Conservation (phyloP, 1,140 invertebrate species). For the Wasmannia auropunctata region DNA sequence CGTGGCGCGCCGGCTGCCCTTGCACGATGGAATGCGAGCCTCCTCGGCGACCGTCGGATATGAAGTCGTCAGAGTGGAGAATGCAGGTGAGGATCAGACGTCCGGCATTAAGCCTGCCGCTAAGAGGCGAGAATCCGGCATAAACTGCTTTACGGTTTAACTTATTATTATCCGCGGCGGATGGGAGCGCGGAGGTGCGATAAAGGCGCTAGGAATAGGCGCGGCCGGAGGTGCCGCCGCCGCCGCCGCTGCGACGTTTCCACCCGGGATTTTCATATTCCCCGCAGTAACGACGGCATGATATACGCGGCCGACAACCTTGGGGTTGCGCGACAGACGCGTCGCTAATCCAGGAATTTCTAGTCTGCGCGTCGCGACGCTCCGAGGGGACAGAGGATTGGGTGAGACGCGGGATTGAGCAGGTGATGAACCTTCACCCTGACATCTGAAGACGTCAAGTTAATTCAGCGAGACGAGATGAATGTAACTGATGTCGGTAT, state of each 20-base stretch:
- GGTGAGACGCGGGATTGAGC: slow-evolving; percentile 18
- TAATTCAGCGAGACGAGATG: not conserved
- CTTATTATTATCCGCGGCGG: slow-evolving; percentile 45
- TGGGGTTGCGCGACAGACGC: slow-evolving; percentile 39
- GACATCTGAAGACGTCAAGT: not conserved
- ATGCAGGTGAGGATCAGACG: slow-evolving; percentile 34
- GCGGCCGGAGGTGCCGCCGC: too few species aligned
- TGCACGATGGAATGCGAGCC: not conserved
- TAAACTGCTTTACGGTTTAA: slow-evolving; percentile 54
- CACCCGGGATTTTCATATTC: slow-evolving; percentile 46
- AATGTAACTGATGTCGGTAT: not conserved
- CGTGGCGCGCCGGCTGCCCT: not conserved
- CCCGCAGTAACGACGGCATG: slow-evolving; percentile 29
- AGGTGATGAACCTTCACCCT: slow-evolving; percentile 37
- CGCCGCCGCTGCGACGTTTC: too few species aligned
- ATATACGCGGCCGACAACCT: slow-evolving; percentile 38
- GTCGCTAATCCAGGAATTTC: slow-evolving; percentile 36
- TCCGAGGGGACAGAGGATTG: not conserved
- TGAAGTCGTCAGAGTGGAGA: slow-evolving; percentile 19
- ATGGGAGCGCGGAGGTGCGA: not conserved
- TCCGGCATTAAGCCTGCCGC: slow-evolving; percentile 11
- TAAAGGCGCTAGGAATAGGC: slow-evolving; percentile 31
- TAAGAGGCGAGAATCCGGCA: slow-evolving; percentile 31
- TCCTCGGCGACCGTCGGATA: not conserved
- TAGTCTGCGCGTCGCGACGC: slow-evolving; percentile 18